These are phyloP conservation scores for Oreohelix idahoensis DNA, from an alignment of 1,140 invertebrate genomes.

Conservation along the genomic window DNA sequence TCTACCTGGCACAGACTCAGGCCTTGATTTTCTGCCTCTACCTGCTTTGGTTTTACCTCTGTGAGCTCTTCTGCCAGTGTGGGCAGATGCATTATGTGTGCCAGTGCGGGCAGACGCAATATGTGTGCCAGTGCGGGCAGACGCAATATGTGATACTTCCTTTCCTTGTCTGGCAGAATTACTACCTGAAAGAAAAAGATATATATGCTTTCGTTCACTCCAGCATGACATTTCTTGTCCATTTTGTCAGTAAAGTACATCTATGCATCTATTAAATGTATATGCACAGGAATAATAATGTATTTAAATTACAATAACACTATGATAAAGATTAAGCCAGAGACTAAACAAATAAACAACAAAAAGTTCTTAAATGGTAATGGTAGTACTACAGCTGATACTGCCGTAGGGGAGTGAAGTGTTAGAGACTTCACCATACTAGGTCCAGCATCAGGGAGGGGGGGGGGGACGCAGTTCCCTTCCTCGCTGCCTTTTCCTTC, in stretches of 20 bases:
- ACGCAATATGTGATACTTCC: background rate
- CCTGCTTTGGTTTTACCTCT: background rate
- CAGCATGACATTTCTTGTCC: background rate
- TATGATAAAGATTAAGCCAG: too few relatives aligned
- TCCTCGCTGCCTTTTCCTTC: too few relatives aligned
- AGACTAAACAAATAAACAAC: too few relatives aligned
- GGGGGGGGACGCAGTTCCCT: too few relatives aligned
- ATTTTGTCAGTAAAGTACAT: background rate
- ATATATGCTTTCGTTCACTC: background rate
- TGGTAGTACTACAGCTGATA: too few relatives aligned
- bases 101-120: background rate
- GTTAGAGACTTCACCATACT: too few relatives aligned
- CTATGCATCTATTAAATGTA: too few relatives aligned
- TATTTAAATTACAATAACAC: too few relatives aligned
- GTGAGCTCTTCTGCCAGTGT: background rate
- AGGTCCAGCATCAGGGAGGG: too few relatives aligned
- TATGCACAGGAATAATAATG: too few relatives aligned
- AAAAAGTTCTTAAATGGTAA: too few relatives aligned
- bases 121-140: background rate
- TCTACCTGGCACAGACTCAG: background rate
- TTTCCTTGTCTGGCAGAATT: background rate
- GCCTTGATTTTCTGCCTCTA: background rate
- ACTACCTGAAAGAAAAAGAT: constrained; percentile 1
- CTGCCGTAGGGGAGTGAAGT: too few relatives aligned
- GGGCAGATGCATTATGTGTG: background rate